Evolutionary conservation across 2,797 vertebrate genomes (phyloP).

Genomic region (Clarias fuscus): DNA sequence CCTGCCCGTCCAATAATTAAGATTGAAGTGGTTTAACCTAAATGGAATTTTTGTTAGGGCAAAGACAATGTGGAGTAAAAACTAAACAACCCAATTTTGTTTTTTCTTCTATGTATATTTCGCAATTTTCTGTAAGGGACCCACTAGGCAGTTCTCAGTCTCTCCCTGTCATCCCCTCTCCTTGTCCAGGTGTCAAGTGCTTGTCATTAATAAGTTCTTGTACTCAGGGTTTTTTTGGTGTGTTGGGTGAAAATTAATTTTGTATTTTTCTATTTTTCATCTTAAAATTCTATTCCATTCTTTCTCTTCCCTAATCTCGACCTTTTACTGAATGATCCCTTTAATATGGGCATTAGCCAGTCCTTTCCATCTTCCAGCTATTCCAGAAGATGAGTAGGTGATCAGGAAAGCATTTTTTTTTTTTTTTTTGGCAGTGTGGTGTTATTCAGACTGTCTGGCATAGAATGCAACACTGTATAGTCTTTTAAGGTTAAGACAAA

Average conservation of each 20-base stretch:
- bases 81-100: slow-evolving; percentile 10
- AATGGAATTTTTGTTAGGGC: slow-evolving; percentile 1
- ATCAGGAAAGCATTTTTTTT: slow-evolving; percentile 36
- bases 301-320: not conserved
- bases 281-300: slow-evolving; percentile 5
- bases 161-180: slow-evolving; percentile 2
- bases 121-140: not conserved
- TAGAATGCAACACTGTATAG: slow-evolving; percentile 57
- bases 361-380: slow-evolving; percentile 56
- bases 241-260: slow-evolving; percentile 34
- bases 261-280: slow-evolving; percentile 35
- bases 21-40: slow-evolving; percentile 9
- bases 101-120: slow-evolving; percentile 23
- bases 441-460: slow-evolving; percentile 62
- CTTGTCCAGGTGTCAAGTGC: slow-evolving; percentile 39
- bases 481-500: slow-evolving; percentile 45
- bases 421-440: slow-evolving; percentile 58
- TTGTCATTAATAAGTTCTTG: slow-evolving; percentile 37
- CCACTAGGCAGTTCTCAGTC: not conserved
- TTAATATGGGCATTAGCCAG: slow-evolving; percentile 65
- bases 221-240: slow-evolving; percentile 40
- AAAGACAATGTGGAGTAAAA: slow-evolving; percentile 19
- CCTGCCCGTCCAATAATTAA: slow-evolving; percentile 1
- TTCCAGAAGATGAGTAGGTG: slow-evolving; percentile 45
- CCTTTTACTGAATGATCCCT: slow-evolving; percentile 18